Percentiles rank a stretch among this genome's conserved stretches.
Evolutionary conservation across 2,797 vertebrate genomes (phyloP).

Genomic region (Brotula barbata): DNA sequence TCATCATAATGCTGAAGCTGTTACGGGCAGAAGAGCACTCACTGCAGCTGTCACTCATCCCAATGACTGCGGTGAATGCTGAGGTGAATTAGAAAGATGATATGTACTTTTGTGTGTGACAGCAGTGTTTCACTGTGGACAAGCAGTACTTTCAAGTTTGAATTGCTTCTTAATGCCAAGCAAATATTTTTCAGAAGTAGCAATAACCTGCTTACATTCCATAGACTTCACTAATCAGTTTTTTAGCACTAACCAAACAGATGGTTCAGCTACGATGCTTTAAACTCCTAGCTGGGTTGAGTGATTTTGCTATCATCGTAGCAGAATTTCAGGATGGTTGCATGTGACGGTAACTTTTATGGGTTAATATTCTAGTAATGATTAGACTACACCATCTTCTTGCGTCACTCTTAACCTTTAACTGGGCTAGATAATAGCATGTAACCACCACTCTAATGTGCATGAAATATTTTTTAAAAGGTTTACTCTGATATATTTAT

Average conservation of each 20-base stretch:
- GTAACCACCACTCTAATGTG: conserved; percentile 49
- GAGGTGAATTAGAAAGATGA: too few species aligned
- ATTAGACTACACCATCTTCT: conserved; percentile 11
- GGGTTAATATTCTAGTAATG: conserved; percentile 11
- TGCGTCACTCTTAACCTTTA: conserved; percentile 12
- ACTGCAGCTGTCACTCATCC: conserved; percentile 29
- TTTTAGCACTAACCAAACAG: conserved; percentile 3
- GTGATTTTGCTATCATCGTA: conserved; percentile 1
- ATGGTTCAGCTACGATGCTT: too few species aligned
- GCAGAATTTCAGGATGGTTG: conserved; percentile 11
- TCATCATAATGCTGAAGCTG: conserved; percentile 42
- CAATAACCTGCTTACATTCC: conserved; percentile 61
- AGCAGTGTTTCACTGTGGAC: too few species aligned
- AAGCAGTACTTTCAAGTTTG: conserved; percentile 5
- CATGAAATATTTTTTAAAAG: conserved; percentile 62
- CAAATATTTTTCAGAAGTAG: conserved; percentile 12
- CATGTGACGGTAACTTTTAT: conserved; percentile 20
- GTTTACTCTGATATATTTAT: conserved; percentile 54
- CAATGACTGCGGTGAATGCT: conserved; percentile 10
- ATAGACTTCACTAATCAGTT: conserved; percentile 15
- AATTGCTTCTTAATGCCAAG: conserved; percentile 8
- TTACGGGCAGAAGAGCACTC: conserved; percentile 8
- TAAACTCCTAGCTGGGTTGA: neutral
- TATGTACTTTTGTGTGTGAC: too few species aligned
- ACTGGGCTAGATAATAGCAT: conserved; percentile 2